Base-by-base conservation (phyloP, 2,888 invertebrate genomes). In the Scaptomyza cyrtandrae region DNA sequence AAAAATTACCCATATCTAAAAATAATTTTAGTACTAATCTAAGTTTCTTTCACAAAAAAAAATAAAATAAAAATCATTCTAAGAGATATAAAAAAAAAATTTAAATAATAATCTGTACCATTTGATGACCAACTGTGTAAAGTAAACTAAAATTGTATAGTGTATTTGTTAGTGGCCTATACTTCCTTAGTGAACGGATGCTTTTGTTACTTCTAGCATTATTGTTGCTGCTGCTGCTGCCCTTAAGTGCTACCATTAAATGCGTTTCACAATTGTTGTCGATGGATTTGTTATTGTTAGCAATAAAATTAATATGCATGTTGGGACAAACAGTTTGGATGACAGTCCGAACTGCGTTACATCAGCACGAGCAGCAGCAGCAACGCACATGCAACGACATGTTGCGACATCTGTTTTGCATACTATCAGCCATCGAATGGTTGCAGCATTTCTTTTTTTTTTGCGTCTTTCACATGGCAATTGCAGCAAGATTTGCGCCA, bases 201-300 rank as follows among this genome's bases (percentile, higher is more conserved):
- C 48, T 57, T 58, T 65, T 54, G 61, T 62, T 68, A 58, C 58
- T 49, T 53, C 49, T 52, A 58, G 68, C 78, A 62, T 68, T 71
- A 59, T 78, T 70, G 37, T n/a, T 7, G 37, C n/a, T n/a, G 37
- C 39, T 41, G 39, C 39, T 39, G 75, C 52, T 70, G 55, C 44
- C 29, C 75, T 74, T 81, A 70, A 82, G 83, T 70, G 57, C 71
- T 60, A 53, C 86, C 73, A 83, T 86, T 83, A 83, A 83, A 84
- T 79, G 79, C 79, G 65, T 78, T 74, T 71, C 70, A 82, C 82
- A 85, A 78, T 82, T 71, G 76, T 75, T 85, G 87, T 78, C 88
- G 78, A 87, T 85, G 83, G 77, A 87, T 85, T 80, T 82, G 83
- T 85, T 81, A 84, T 85, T 85, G 85, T 86, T 78, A 78, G 84